These are phyloP conservation scores for Tenthredo notha DNA, from an alignment of 2,888 invertebrate genomes.

Conservation along the genomic window DNA sequence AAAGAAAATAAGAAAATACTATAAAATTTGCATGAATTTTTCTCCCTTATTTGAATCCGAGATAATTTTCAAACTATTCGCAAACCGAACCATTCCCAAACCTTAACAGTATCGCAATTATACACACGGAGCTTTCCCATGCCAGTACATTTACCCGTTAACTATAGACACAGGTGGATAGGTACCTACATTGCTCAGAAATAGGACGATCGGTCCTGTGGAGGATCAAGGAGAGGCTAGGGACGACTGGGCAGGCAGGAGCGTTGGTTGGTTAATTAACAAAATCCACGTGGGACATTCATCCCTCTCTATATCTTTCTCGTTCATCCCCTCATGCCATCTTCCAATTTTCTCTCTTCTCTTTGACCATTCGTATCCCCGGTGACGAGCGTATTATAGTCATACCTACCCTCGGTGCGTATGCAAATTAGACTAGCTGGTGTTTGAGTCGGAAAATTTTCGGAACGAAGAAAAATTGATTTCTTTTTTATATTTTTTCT, in stretches of 20 bases:
- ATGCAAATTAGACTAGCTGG: not conserved
- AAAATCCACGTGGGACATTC: conserved; percentile 45
- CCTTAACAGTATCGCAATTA: not conserved
- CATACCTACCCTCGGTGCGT: not conserved
- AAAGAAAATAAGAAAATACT: not conserved
- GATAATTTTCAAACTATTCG: not conserved
- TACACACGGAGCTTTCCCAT: not conserved
- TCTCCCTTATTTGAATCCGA: not conserved
- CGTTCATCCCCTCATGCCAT: conserved; percentile 21
- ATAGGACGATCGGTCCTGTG: not conserved
- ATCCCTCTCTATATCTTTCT: conserved; percentile 28
- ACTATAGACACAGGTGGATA: conserved; percentile 26
- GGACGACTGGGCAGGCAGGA: not conserved
- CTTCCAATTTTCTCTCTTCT: conserved; percentile 53
- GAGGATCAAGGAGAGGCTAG: not conserved
- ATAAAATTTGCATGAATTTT: not conserved
- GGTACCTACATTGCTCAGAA: not conserved
- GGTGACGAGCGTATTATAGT: conserved; percentile 30
- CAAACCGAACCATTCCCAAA: not conserved
- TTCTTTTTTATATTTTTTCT: not conserved
- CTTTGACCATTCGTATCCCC: conserved; percentile 50
- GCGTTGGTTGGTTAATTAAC: conserved; percentile 50
- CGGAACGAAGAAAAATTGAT: not conserved
- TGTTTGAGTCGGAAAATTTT: not conserved
- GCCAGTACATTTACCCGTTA: not conserved